A percentile compares a stretch with the other conserved stretches of the same genome.
phyloP scores from a whole-genome alignment of 2,888 invertebrate species.

The Cryptocephalus primarius region DNA sequence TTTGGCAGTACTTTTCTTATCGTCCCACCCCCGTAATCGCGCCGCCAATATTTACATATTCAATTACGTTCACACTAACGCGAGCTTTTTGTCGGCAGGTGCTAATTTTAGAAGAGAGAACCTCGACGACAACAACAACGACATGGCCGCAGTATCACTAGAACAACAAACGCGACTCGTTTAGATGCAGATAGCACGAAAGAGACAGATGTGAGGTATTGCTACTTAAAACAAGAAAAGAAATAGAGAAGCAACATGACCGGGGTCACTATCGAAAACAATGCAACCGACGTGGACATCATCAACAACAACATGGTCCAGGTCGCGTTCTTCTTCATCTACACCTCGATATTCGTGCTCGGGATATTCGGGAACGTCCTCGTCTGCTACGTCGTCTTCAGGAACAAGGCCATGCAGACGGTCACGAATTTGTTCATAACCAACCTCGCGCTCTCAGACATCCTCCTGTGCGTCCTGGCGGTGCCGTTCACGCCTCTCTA shows the following conservation, averaged over 20 bases:
- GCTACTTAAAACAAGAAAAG: neutral
- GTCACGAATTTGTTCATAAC: slow-evolving; percentile 97
- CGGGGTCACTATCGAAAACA: slow-evolving; percentile 4
- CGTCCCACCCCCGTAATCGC: too few relatives aligned
- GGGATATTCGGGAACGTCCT: slow-evolving; percentile 84
- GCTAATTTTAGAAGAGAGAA: slow-evolving; percentile 6
- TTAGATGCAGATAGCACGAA: slow-evolving; percentile 1
- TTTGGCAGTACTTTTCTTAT: too few relatives aligned
- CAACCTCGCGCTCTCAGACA: slow-evolving; percentile 90
- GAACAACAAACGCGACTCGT: too few relatives aligned
- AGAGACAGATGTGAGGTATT: slow-evolving; percentile 2
- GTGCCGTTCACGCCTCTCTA: slow-evolving; percentile 96
- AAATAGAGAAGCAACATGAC: slow-evolving; percentile 3
- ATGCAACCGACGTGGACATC: slow-evolving; percentile 26
- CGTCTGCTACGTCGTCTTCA: slow-evolving; percentile 85
- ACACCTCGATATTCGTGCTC: slow-evolving; percentile 75
- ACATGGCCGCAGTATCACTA: too few relatives aligned
- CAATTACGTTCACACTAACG: slow-evolving; percentile 8
- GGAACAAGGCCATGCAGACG: slow-evolving; percentile 79
- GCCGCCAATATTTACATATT: too few relatives aligned
- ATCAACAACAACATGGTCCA: slow-evolving; percentile 58
- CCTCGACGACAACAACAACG: neutral
- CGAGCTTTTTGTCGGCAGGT: slow-evolving; percentile 13
- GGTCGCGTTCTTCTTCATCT: slow-evolving; percentile 64
- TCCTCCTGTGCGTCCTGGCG: slow-evolving; percentile 82